Percentiles rank a stretch among this genome's conserved stretches.
These are phyloP conservation scores for Erpornis zantholeuca DNA, from an alignment of 2,113 vertebrate genomes.

Conservation along the genomic window DNA sequence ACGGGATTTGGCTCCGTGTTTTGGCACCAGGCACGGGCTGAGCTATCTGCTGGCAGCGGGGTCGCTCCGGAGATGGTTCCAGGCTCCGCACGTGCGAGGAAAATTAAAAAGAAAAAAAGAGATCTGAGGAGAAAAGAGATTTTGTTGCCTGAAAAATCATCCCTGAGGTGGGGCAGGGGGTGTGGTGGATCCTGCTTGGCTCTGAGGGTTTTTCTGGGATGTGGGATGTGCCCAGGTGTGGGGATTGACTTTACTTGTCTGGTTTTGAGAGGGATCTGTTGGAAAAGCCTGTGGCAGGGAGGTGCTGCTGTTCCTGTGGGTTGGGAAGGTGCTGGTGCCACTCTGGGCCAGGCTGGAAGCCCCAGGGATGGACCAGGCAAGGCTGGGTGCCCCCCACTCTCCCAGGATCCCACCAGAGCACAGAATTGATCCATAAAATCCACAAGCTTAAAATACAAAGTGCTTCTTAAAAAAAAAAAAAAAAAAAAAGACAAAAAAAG, in stretches of 20 bases:
- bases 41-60: slow-evolving; percentile 12
- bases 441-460: fast-evolving
- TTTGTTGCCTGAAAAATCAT: background rate
- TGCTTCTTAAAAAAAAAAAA: background rate
- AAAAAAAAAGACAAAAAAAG: no score
- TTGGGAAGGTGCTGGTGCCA: background rate
- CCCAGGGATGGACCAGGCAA: background rate
- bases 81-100: background rate
- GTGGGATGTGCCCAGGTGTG: fast-evolving
- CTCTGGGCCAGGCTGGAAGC: background rate
- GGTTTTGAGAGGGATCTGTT: background rate
- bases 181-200: fast-evolving
- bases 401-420: background rate
- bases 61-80: background rate
- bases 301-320: background rate
- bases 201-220: background rate
- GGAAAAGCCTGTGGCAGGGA: background rate
- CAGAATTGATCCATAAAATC: background rate
- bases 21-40: background rate
- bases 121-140: background rate
- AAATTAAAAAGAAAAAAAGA: background rate
- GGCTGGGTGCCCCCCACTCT: background rate
- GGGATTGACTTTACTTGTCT: fast-evolving
- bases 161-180: background rate
- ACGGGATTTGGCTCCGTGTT: background rate